Percentiles rank a stretch among this genome's conserved stretches.
Evolutionary conservation across 2,113 vertebrate species (phyloP).

Genomic region (Brevimyrus niger): DNA sequence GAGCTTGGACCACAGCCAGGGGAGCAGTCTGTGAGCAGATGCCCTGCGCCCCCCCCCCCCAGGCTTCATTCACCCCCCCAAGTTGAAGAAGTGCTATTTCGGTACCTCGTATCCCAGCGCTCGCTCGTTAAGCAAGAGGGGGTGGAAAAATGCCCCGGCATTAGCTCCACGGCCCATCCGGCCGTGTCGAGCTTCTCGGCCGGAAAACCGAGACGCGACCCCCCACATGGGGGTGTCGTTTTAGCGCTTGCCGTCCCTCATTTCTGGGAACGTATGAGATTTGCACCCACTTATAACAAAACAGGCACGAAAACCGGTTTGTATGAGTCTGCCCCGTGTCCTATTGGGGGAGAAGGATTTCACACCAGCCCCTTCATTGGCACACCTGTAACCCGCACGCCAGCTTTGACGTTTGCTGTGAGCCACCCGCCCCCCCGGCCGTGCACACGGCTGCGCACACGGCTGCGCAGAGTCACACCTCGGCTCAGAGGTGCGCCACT

Average conservation of each 20-base stretch:
- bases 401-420: neutral
- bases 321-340: neutral
- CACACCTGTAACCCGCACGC: neutral
- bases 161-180: neutral
- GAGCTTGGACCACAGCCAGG: neutral
- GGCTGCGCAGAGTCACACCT: neutral
- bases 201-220: neutral
- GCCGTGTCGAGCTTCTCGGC: neutral
- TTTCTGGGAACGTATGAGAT: neutral
- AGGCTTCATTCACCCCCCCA: neutral
- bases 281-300: neutral
- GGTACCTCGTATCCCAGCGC: neutral
- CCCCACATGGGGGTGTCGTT: neutral
- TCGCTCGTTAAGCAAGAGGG: neutral
- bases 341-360: neutral
- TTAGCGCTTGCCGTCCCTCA: neutral
- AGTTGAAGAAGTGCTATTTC: neutral
- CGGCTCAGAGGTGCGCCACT: neutral
- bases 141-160: neutral
- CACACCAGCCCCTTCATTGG: neutral
- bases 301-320: neutral
- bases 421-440: neutral
- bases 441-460: neutral
- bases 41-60: neutral
- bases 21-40: neutral